Base-by-base conservation (phyloP, 2,113 vertebrate genomes). In the Promerops cafer region DNA sequence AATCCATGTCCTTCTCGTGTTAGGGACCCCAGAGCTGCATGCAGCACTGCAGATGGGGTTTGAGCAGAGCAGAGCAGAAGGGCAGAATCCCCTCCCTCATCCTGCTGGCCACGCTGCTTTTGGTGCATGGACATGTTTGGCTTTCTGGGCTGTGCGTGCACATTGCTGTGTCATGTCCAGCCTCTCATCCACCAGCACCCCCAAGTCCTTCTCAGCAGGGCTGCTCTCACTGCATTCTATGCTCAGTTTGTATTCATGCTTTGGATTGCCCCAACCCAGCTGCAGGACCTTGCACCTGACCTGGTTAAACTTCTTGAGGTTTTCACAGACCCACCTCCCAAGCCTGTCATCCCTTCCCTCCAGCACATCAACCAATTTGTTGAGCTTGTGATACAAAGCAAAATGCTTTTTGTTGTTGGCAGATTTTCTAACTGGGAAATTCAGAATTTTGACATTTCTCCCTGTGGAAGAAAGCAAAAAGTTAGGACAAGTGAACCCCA, bases 31-130 rank as follows among this genome's bases (percentile, higher is more conserved):
- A 69, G 42, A 69, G 16, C 42, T 50, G 42, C 12, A 19, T 22
- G 31, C 69, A 39, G 23, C 7, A 8, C 7, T 60, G 10, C 31
- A 33, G 54, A 2, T 24, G 27, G 54, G 31, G 6, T 33, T 69
- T 49, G 24, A 72, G 1, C 20, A 71, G 60, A 50, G 23, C 16
- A 30, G 42, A 77, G 74, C 6, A 85, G 52, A 59, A 26, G 15
- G 16, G 16, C 27, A 75, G 31, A 91, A 75, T 39, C 13, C 21
- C 11, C 28, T 56, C 10, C 37, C 22, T 30, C 0, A 0, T 18
- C 31, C 54, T n/a, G 3, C 22, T 68, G 40, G 0, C 39, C 27
- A 18, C 0, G 0, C 19, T n/a, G 49, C 31, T n/a, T n/a, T n/a
- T n/a, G n/a, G n/a, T n/a, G n/a, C n/a, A n/a, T n/a, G n/a, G 61